Conservation (phyloP, 2,113 vertebrate genomes). For the Myocastor coypus region DNA sequence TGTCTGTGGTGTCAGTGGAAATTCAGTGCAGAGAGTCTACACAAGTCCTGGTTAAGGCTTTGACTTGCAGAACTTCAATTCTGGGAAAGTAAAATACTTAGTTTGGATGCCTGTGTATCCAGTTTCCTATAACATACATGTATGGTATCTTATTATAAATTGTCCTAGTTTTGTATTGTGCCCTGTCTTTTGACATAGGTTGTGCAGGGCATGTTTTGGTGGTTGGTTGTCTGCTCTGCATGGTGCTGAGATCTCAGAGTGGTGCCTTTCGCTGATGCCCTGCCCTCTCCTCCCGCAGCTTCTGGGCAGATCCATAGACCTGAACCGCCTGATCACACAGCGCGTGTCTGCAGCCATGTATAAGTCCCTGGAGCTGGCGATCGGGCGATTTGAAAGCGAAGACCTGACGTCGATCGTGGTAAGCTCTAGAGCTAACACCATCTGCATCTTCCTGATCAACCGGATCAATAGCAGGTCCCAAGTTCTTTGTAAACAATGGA, state of each 20-base stretch:
- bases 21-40: background rate
- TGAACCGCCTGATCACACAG: conserved; percentile 93
- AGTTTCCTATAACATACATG: background rate
- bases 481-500: background rate
- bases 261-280: background rate
- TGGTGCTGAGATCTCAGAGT: background rate
- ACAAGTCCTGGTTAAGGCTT: background rate
- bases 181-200: background rate
- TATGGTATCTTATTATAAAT: background rate
- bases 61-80: background rate
- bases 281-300: conserved; percentile 82
- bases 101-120: background rate
- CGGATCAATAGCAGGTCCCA: background rate
- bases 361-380: conserved; percentile 92
- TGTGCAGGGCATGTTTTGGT: background rate
- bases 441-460: background rate
- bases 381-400: conserved; percentile 93
- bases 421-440: conserved; percentile 68
- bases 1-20: background rate
- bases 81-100: background rate
- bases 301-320: conserved; percentile 92
- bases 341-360: conserved; percentile 92
- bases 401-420: conserved; percentile 94
- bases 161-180: background rate
- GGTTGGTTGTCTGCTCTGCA: background rate